A percentile compares a stretch with the other conserved stretches of the same genome.
These are phyloP conservation scores for Oceanodroma leucorhoa DNA, from an alignment of 2,797 vertebrate species.

Conservation along the genomic window DNA sequence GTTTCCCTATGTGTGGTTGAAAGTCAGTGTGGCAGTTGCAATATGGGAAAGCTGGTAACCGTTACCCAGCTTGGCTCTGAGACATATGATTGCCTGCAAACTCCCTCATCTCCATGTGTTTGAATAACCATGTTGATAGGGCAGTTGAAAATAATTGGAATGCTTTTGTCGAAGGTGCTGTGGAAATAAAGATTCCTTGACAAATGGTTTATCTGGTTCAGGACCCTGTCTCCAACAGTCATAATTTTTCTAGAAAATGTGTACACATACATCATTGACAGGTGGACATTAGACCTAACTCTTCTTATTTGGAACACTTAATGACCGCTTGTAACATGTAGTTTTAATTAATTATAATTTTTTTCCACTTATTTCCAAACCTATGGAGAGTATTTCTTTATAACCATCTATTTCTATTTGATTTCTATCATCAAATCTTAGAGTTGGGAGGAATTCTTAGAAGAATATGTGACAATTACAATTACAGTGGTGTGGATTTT, in stretches of 20 bases:
- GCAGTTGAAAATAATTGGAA: background rate
- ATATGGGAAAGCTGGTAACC: background rate
- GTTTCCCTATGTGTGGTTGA: background rate
- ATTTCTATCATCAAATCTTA: background rate
- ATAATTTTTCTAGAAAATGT: background rate
- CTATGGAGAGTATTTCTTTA: background rate
- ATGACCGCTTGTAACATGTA: background rate
- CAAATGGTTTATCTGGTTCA: background rate
- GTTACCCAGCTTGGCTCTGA: background rate
- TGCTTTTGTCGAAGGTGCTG: background rate
- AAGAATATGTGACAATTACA: background rate
- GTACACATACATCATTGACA: background rate
- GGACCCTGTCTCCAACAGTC: background rate
- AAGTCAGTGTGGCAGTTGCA: background rate
- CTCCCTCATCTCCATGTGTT: background rate
- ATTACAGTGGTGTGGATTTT: background rate
- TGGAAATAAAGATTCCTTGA: background rate
- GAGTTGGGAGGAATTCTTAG: background rate
- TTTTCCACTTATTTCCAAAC: background rate
- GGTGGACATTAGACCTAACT: background rate
- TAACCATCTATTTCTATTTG: background rate
- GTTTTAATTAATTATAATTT: background rate
- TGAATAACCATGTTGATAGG: background rate
- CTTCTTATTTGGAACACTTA: background rate
- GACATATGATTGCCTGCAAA: accelerated